Percentiles rank a stretch among this genome's conserved stretches.
phyloP scores from a whole-genome alignment of 2,888 invertebrate genomes.

The Apeira syringaria region DNA sequence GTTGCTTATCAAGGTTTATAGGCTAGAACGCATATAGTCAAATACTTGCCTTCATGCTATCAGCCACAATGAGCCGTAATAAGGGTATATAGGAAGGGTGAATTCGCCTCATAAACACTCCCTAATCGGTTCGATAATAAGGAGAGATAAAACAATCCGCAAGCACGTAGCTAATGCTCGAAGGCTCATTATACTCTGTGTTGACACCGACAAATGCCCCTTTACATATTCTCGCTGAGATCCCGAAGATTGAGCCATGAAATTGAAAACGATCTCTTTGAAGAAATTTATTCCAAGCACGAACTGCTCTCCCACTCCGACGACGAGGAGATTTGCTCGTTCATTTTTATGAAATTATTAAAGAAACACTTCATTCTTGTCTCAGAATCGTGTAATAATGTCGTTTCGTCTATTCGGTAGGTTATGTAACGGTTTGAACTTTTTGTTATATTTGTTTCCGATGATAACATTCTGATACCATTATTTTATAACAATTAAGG shows the following conservation, averaged over 20 bases:
- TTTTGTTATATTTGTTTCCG: too few relatives aligned
- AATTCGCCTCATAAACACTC: constrained; percentile 11
- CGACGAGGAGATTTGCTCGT: constrained; percentile 79
- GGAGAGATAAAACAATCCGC: constrained; percentile 48
- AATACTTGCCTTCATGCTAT: too few relatives aligned
- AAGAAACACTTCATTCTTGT: constrained; percentile 69
- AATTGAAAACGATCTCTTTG: constrained; percentile 83
- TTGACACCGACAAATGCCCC: constrained; percentile 82
- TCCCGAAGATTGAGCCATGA: constrained; percentile 83
- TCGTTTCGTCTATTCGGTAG: constrained; percentile 22
- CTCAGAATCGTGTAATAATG: constrained; percentile 42
- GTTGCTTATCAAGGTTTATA: too few relatives aligned
- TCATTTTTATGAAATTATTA: constrained; percentile 82
- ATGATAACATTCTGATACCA: too few relatives aligned
- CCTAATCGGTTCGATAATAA: constrained; percentile 25
- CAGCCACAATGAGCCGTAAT: too few relatives aligned
- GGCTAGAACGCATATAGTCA: too few relatives aligned
- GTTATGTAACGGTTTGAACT: constrained; percentile 8
- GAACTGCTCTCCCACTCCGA: constrained; percentile 76
- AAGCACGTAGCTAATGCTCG: constrained; percentile 71
- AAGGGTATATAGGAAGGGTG: not conserved
- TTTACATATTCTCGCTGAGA: constrained; percentile 80
- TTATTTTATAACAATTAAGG: too few relatives aligned
- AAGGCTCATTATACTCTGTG: constrained; percentile 76
- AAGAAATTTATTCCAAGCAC: constrained; percentile 82